phyloP scores from a whole-genome alignment of 2,888 invertebrate species.

The Ecliptopera silaceata region DNA sequence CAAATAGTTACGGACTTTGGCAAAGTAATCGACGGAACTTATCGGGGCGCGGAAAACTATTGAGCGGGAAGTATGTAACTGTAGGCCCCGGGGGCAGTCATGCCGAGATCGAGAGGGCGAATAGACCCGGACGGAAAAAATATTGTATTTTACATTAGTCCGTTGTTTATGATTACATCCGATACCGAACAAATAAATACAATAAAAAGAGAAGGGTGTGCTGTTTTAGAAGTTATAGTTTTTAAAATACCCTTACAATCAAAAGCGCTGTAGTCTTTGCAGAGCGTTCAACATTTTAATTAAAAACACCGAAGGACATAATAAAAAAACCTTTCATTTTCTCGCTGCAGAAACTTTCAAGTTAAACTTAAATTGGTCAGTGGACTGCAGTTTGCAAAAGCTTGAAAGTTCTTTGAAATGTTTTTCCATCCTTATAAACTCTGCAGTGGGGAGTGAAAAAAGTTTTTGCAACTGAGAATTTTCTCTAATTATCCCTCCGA shows the following conservation, averaged over 20 bases:
- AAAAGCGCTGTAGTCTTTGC: background rate
- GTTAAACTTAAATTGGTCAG: conserved; percentile 9
- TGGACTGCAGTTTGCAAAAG: conserved; percentile 13
- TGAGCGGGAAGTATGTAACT: conserved; percentile 39
- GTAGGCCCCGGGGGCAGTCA: conserved; percentile 34
- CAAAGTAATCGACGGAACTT: background rate
- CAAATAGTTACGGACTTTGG: background rate
- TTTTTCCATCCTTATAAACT: conserved; percentile 13
- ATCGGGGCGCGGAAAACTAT: conserved; percentile 44
- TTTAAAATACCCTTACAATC: too few species aligned
- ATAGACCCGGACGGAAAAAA: conserved; percentile 1
- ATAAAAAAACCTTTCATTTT: conserved; percentile 1
- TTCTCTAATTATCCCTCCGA: conserved; percentile 40
- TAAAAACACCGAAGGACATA: background rate
- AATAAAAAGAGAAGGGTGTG: too few species aligned
- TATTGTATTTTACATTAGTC: background rate
- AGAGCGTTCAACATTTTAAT: conserved; percentile 3
- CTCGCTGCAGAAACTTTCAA: conserved; percentile 2
- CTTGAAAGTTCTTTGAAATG: conserved; percentile 6
- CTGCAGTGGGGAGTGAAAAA: conserved; percentile 18
- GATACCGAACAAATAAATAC: too few species aligned
- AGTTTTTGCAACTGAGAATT: conserved; percentile 36
- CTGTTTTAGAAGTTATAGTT: too few species aligned
- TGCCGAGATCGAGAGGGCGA: conserved; percentile 18
- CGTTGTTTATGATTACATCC: too few species aligned